Evolutionary conservation across 1,140 invertebrate genomes (phyloP).

Genomic region (Eurosta solidaginis): DNA sequence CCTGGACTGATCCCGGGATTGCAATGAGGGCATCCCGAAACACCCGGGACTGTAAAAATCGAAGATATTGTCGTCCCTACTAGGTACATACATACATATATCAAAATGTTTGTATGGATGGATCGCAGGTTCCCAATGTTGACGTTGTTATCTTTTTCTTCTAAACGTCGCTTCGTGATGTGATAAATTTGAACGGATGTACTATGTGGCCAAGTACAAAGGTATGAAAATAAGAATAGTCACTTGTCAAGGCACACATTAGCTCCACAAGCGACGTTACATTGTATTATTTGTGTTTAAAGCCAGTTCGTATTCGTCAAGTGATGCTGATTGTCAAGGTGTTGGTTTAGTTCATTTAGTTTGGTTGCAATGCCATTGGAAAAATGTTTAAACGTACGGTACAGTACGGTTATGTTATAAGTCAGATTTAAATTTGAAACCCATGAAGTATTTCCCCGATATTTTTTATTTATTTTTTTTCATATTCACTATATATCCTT

Average conservation of each 20-base stretch:
- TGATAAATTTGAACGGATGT: constrained; percentile 7
- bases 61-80: too few relatives aligned
- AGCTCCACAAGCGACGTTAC: background rate
- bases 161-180: background rate
- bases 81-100: background rate
- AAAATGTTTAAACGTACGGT: too few relatives aligned
- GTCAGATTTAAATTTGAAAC: too few relatives aligned
- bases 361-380: too few relatives aligned
- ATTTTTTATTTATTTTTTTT: too few relatives aligned
- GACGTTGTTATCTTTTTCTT: background rate
- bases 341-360: constrained; percentile 12
- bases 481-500: too few relatives aligned
- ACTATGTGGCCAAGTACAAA: background rate
- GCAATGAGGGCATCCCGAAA: too few relatives aligned
- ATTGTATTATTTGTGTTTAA: constrained; percentile 20
- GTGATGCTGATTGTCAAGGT: constrained; percentile 5
- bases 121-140: background rate
- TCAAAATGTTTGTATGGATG: background rate
- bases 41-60: too few relatives aligned
- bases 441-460: too few relatives aligned
- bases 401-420: too few relatives aligned
- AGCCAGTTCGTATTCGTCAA: background rate
- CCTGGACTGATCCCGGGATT: too few relatives aligned
- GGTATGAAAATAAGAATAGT: background rate
- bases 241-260: background rate